Base-by-base conservation (phyloP, 2,888 invertebrate species). In the Leptogaster cylindrica region DNA sequence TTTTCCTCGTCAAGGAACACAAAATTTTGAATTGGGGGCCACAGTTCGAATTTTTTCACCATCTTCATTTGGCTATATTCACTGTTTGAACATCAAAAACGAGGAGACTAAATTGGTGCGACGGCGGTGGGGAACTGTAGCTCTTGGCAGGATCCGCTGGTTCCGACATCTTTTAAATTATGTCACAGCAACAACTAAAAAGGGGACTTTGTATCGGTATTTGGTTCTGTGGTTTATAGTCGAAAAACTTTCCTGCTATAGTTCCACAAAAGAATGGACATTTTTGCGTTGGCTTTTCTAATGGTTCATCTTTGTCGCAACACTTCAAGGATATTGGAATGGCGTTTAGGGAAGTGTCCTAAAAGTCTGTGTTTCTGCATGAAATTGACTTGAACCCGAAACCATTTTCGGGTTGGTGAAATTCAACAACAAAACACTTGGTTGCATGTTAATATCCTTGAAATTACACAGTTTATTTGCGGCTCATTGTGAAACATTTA, bases 401-500 rank as follows among this genome's bases (percentile, higher is more conserved):
- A 36, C 27, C 23, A 36, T 61, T 41, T n/a, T 18, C 28, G 44
- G 61, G 61, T 61, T 41, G 44, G 27, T 61, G 61, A 44, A 61
- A 44, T 61, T 44, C 44, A 44, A 16, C 18, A 44, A 39, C 44
- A 25, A 44, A 44, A 44, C 61, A 61, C 28, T 61, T 44, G 61
- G 61, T 14, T 61, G 61, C 61, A 61, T 61, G 61, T 61, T 61
- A 61, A 61, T 61, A 44, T 61, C 61, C 44, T 16, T 28, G 36
- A 61, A n/a, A 61, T 61, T 61, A 61, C 61, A 61, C 44, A 61
- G 61, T 61, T 61, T 61, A 61, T 41, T 61, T 61, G 61, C 61
- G 61, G 61, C 61, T 61, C 61, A 61, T 61, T 61, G 61, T 61
- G 27, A 61, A 44, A 61, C 61, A 44, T 61, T 61, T 61, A 61